Percentiles rank a stretch among this genome's conserved stretches.
phyloP scores from a whole-genome alignment of 37 sponge, comb jelly and placozoan species.

The Aplysina aerophoba region DNA sequence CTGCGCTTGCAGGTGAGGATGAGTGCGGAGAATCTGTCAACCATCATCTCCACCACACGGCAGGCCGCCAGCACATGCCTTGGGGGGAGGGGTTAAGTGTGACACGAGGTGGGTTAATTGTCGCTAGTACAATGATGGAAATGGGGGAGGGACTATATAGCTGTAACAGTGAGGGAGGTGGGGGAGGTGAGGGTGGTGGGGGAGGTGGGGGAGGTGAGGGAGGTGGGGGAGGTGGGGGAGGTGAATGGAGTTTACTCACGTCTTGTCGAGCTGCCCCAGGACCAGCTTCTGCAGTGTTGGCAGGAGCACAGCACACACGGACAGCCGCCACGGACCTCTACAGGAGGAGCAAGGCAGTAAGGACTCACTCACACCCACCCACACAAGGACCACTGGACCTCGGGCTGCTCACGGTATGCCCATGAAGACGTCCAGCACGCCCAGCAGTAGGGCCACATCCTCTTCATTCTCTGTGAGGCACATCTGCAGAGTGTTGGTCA shows the following conservation, averaged over 20 bases:
- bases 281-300: background rate
- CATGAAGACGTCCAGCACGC: background rate
- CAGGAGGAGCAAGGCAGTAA: too few relatives aligned
- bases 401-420: background rate
- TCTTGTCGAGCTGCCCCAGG: background rate
- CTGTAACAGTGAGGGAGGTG: too few relatives aligned
- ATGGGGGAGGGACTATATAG: too few relatives aligned
- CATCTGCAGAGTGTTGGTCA: conserved; percentile 14
- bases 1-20: conserved; percentile 2
- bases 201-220: too few relatives aligned
- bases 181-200: too few relatives aligned
- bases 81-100: too few relatives aligned
- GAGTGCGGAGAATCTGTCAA: conserved; percentile 10
- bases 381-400: too few relatives aligned
- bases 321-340: conserved; percentile 16
- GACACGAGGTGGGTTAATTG: too few relatives aligned
- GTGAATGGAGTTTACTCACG: background rate
- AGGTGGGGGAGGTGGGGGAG: too few relatives aligned
- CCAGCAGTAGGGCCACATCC: background rate
- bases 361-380: too few relatives aligned
- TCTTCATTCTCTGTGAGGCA: conserved; percentile 10
- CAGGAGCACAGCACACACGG: conserved; percentile 15
- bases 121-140: too few relatives aligned
- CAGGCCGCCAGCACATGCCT: conserved; percentile 9
- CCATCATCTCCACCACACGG: conserved; percentile 12